A percentile compares a stretch with the other conserved stretches of the same genome.
These are phyloP conservation scores for Saturnia japonica DNA, from an alignment of 2,888 invertebrate species.

Conservation along the genomic window DNA sequence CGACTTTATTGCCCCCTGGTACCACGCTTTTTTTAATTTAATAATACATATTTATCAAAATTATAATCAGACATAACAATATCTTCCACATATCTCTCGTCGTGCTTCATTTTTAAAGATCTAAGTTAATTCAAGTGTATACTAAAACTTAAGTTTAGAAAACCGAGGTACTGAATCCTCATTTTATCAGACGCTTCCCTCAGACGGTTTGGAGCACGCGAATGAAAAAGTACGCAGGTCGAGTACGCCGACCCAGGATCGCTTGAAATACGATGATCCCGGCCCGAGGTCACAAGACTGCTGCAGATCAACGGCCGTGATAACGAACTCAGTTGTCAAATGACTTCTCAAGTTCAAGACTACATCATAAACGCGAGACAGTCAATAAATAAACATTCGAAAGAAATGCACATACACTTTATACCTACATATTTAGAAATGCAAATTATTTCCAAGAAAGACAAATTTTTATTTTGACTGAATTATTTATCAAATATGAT, in stretches of 20 bases:
- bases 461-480: neutral
- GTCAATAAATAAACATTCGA: slow-evolving; percentile 1
- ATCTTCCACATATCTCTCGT: neutral
- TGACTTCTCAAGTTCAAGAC: slow-evolving; percentile 17
- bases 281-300: slow-evolving; percentile 16
- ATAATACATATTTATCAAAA: no score
- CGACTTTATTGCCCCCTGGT: no score
- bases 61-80: no score
- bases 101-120: neutral
- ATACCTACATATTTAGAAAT: neutral
- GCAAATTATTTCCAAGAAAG: neutral
- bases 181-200: neutral
- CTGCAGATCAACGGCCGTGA: slow-evolving; percentile 17
- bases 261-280: slow-evolving; percentile 11
- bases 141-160: neutral
- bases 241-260: slow-evolving; percentile 8
- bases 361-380: neutral
- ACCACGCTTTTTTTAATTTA: no score
- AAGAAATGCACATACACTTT: neutral
- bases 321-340: slow-evolving; percentile 19
- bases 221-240: slow-evolving; percentile 4
- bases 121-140: neutral
- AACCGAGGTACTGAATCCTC: neutral
- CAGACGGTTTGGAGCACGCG: neutral
- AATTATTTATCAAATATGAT: neutral